These are phyloP conservation scores for Elaeidobius kamerunicus DNA, from an alignment of 2,888 invertebrate species.

Conservation along the genomic window DNA sequence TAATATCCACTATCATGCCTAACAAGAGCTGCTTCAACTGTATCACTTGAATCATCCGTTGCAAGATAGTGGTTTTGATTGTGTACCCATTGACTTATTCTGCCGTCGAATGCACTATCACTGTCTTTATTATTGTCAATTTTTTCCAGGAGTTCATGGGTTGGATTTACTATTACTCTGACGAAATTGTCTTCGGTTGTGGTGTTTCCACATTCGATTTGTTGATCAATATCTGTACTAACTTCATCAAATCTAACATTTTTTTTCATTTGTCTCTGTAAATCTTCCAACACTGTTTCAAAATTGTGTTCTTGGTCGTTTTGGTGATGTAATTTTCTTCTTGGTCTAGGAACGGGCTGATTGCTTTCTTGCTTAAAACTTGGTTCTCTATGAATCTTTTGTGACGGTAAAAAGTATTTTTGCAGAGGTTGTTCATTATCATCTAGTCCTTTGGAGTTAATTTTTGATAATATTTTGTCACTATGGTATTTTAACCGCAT, in stretches of 20 bases:
- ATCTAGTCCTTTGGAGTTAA: constrained; percentile 42
- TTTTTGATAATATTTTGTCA: constrained; percentile 45
- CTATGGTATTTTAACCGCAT: constrained; percentile 47
- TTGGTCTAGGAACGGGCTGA: constrained; percentile 42
- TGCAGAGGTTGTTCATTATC: constrained; percentile 37
- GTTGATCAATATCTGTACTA: constrained; percentile 39
- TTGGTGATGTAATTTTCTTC: constrained; percentile 38
- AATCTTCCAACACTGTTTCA: constrained; percentile 40
- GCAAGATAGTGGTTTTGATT: constrained; percentile 45
- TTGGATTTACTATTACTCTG: constrained; percentile 32
- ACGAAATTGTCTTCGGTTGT: constrained; percentile 14
- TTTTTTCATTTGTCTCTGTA: constrained; percentile 45
- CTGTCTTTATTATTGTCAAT: constrained; percentile 31
- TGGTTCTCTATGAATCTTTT: constrained; percentile 25
- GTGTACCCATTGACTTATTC: constrained; percentile 46
- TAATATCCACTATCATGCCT: constrained; percentile 47
- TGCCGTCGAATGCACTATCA: constrained; percentile 29
- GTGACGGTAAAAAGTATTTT: constrained; percentile 42
- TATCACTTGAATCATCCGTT: constrained; percentile 17
- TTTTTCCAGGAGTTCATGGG: constrained; percentile 29
- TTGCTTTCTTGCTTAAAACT: constrained; percentile 9
- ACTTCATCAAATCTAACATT: constrained; percentile 46
- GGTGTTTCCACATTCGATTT: constrained; percentile 23
- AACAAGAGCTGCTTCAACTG: constrained; percentile 32
- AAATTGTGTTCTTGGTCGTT: constrained; percentile 34